Conservation (phyloP, 2,113 vertebrate genomes). For the Cricetomys ansorgei region DNA sequence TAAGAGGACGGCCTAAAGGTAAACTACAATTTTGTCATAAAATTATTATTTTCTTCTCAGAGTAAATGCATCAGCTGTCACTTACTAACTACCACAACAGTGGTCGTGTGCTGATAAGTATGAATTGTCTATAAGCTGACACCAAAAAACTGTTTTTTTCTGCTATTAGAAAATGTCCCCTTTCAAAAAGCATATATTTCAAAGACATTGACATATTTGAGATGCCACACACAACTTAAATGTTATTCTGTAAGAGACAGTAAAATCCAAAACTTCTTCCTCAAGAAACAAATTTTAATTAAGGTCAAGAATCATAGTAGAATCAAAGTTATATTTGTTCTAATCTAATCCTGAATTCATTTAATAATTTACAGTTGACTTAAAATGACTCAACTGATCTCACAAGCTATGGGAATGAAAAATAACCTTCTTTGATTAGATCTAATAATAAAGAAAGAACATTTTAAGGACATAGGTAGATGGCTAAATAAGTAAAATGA, state of each 20-base stretch:
- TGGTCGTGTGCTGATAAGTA: not conserved
- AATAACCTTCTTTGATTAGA: constrained; percentile 50
- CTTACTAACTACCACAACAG: not conserved
- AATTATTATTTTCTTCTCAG: not conserved
- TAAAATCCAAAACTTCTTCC: constrained; percentile 31
- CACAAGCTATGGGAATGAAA: constrained; percentile 19
- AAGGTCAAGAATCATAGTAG: constrained; percentile 69
- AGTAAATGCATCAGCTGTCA: not conserved
- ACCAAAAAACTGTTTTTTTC: not conserved
- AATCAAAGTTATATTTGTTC: constrained; percentile 67
- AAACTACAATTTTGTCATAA: not conserved
- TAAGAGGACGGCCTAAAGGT: not conserved
- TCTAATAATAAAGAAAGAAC: constrained; percentile 25
- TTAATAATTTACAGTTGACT: constrained; percentile 70
- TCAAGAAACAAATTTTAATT: constrained; percentile 73
- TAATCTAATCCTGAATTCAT: constrained; percentile 57
- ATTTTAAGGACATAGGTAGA: not conserved
- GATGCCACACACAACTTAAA: constrained; percentile 21
- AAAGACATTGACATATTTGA: constrained; percentile 1
- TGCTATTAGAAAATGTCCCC: not conserved
- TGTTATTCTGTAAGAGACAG: constrained; percentile 5
- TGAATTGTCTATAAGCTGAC: not conserved
- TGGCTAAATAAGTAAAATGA: not conserved
- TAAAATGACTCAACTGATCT: constrained; percentile 53
- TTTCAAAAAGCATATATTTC: not conserved